Evolutionary conservation across 2,888 invertebrate genomes (phyloP), one percentile per base, ranked within the genome.

Genomic region (Yponomeuta evonymella): DNA sequence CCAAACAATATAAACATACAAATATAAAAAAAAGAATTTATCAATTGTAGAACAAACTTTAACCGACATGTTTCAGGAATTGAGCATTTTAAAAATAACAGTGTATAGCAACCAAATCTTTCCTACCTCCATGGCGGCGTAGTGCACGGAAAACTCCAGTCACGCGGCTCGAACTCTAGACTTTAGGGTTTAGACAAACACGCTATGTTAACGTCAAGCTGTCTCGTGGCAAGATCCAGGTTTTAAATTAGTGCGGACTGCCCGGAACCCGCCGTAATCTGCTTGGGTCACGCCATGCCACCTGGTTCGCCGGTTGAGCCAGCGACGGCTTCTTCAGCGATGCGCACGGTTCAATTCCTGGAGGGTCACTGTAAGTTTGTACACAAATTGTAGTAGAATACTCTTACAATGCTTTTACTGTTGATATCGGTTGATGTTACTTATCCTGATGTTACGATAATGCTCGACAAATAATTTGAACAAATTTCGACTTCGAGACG

Each of bases 191-290:
- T 78, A 79, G 80, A 82, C 81, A 81, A 83, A 83, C 88, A 88
- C 87, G 87, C 85, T 82, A 87, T 72, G 80, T 80, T 81, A 79
- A 80, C 82, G 86, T 88, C 88, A 88, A 86, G 78, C 86, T 86
- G 87, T 86, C 88, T 83, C 76, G 76, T 75, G 79, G 79, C 84
- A 83, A 87, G 84, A 85, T 82, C 79, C 83, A 85, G 81, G 83
- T 86, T 87, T 89, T 86, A 87, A 89, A 89, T 87, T 85, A 87
- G 81, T 80, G 77, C 80, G 75, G 85, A 85, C 84, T 83, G 79
- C 79, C 81, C 79, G 82, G 81, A 81, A 84, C 79, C 78, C 71
- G 73, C 79, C 81, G 77, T 84, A 85, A 86, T 84, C 81, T 80
- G 80, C 76, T 76, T 75, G 73, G 78, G 86, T 84, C 88, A 87